Evolutionary conservation across 2,888 invertebrate species (phyloP).

Genomic region (Drosophila longiperda): DNA sequence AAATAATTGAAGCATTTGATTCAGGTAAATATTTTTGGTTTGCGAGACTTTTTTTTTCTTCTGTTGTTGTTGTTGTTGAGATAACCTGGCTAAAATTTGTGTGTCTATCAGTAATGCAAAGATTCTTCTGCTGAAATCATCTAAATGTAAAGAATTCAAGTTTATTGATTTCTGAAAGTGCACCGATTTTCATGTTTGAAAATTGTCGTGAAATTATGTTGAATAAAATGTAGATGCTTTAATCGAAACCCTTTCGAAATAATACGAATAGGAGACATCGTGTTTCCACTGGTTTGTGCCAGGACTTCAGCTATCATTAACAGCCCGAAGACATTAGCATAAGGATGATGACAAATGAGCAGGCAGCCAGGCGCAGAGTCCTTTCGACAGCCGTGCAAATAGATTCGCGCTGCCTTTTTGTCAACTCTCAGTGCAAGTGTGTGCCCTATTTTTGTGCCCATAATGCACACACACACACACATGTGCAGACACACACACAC

Average conservation of each 20-base stretch:
- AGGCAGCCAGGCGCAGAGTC: slow-evolving; percentile 45
- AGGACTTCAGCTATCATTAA: slow-evolving; percentile 41
- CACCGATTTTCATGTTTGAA: not conserved
- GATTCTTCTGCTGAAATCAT: not conserved
- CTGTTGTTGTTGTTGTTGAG: too few relatives aligned
- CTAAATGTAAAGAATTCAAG: not conserved
- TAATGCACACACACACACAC: slow-evolving; percentile 35
- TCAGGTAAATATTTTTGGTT: not conserved
- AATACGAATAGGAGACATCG: not conserved
- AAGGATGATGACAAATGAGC: slow-evolving; percentile 74
- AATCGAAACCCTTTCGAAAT: not conserved
- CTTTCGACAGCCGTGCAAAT: slow-evolving; percentile 47
- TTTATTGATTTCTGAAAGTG: not conserved
- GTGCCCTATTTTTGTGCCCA: slow-evolving; percentile 72
- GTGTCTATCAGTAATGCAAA: not conserved
- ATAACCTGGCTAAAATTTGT: not conserved
- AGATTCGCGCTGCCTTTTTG: slow-evolving; percentile 47
- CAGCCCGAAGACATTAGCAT: slow-evolving; percentile 68
- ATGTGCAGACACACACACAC: slow-evolving; percentile 21
- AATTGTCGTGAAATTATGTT: not conserved
- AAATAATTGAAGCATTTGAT: slow-evolving; percentile 2
- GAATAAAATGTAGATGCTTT: not conserved
- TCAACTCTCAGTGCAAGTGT: slow-evolving; percentile 37
- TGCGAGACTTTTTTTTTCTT: not conserved
- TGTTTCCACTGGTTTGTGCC: slow-evolving; percentile 6